Evolutionary conservation across 92 coral and sea anemone genomes (phyloP), one percentile per base, ranked within the genome.

Genomic region (Ricordea florida): DNA sequence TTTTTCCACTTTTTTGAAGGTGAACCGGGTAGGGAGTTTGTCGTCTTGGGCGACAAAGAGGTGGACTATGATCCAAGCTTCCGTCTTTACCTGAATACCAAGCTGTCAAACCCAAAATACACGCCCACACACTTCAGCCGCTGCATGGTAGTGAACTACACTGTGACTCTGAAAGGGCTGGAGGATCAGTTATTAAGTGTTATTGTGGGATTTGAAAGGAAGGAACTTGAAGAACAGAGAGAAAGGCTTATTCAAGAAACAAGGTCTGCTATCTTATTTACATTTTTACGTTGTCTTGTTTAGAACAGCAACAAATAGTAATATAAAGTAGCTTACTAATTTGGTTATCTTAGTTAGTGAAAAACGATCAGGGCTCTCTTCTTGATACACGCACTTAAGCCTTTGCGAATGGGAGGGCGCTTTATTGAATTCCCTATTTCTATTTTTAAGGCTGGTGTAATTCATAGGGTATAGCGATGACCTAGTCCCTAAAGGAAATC

Each of bases 81-180:
- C 58, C 97, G 99, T 35, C 73, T 96, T 72, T 96, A 96, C 80
- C 93, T 96, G 40, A 96, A 96, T 86, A 96, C 99, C 10, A 96
- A 96, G 78, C 89, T 96, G 51, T 96, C 99, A 43, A 96, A 96
- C 72, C 99, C 99, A 3, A 96, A 92, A 62, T 96, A 96, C 83
- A 96, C 99, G 0, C 99, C 99, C 2, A 93, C 99, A 3, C 99
- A 96, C 82, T 96, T 96, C 68, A 96, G 99, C 34, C 97, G 99
- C 29, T 83, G 96, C 41, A 96, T 96, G 99, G 99, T 96, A 40
- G 99, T 96, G 63, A 96, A 96, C 85, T 96, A 96, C 52, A 96
- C 99, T 10, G 99, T 96, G 27, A 96, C 99, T 0, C 75, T 96
- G 81, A 96, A 96, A 76, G 99, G 99, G 14, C 68, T 96, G 29